phyloP scores from a whole-genome alignment of 92 coral and sea anemone species.

The Micromussa lordhowensis region DNA sequence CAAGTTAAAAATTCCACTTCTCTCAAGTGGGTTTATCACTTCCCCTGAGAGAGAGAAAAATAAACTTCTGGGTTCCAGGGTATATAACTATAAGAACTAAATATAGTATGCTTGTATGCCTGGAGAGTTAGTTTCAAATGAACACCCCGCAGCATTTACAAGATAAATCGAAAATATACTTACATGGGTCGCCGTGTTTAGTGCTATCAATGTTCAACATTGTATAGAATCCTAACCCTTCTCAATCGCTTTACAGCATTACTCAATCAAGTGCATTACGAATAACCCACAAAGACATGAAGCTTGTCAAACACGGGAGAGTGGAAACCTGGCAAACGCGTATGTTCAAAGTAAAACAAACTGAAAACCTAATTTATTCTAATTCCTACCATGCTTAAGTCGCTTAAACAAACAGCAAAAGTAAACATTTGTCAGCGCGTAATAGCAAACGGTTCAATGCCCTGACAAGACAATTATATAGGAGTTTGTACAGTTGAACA shows the following conservation, averaged over 20 bases:
- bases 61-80: too few species aligned
- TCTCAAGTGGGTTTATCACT: too few species aligned
- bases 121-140: too few species aligned
- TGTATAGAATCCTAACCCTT: background rate
- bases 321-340: background rate
- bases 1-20: too few species aligned
- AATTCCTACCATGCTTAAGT: slow-evolving; percentile 38
- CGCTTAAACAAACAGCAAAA: slow-evolving; percentile 16
- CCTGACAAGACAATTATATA: background rate
- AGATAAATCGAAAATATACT: background rate
- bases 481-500: background rate
- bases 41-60: too few species aligned
- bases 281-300: too few species aligned
- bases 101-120: too few species aligned
- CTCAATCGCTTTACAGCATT: background rate
- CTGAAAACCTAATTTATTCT: slow-evolving; percentile 35
- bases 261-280: too few species aligned
- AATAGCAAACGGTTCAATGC: background rate
- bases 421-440: slow-evolving; percentile 21
- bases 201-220: background rate
- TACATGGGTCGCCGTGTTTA: background rate
- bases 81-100: too few species aligned
- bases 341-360: slow-evolving; percentile 2
- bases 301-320: background rate
- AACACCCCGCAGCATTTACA: background rate